Evolutionary conservation across 1,140 invertebrate species (phyloP).

Genomic region (Ostrea denselamellosa): DNA sequence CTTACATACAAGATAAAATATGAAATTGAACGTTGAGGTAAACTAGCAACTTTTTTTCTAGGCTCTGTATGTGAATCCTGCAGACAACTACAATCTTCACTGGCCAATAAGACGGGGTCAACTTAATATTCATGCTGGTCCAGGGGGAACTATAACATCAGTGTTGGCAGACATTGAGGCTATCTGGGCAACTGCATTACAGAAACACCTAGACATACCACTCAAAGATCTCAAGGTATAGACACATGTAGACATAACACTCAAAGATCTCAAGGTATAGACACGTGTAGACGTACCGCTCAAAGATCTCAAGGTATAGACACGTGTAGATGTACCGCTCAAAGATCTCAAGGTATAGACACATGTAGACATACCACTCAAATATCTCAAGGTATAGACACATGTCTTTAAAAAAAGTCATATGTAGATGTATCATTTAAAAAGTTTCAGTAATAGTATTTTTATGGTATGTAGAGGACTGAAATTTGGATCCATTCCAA

Average conservation of each 20-base stretch:
- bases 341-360: neutral
- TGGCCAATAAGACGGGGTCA: slow-evolving; percentile 93
- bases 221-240: slow-evolving; percentile 85
- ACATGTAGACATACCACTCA: neutral
- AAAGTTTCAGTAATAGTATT: neutral
- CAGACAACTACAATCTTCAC: slow-evolving; percentile 87
- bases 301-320: neutral
- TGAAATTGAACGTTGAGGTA: too few relatives aligned
- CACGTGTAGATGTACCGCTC: neutral
- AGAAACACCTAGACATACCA: slow-evolving; percentile 87
- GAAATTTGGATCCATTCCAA: too few relatives aligned
- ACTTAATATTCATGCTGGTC: slow-evolving; percentile 89
- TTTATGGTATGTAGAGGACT: too few relatives aligned
- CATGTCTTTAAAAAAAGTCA: neutral
- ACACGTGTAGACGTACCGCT: neutral
- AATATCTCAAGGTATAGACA: neutral
- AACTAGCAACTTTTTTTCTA: slow-evolving; percentile 64
- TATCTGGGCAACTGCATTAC: slow-evolving; percentile 91
- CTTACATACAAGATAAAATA: too few relatives aligned
- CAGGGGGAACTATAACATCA: slow-evolving; percentile 90
- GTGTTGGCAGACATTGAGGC: slow-evolving; percentile 90
- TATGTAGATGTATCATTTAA: neutral
- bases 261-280: slow-evolving; percentile 11
- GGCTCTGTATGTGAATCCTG: slow-evolving; percentile 86
- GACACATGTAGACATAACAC: neutral